A percentile compares a stretch with the other conserved stretches of the same genome.
phyloP scores from a whole-genome alignment of 2,888 invertebrate species.

The Chrysomela aeneicollis region DNA sequence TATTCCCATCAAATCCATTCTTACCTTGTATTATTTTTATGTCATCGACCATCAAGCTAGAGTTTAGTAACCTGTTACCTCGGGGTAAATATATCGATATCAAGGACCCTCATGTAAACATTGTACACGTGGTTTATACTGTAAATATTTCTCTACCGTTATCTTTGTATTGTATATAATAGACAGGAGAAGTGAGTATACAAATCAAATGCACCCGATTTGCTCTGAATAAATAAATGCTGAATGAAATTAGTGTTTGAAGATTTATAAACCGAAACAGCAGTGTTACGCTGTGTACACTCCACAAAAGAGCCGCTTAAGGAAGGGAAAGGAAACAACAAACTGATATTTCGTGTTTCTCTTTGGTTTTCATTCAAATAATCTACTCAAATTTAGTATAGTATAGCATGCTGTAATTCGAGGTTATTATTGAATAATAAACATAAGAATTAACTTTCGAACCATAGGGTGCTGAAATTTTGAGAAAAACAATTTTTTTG shows the following conservation, averaged over 20 bases:
- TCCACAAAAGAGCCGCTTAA: constrained; percentile 15
- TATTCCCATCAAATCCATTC: no score
- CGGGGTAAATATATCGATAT: constrained; percentile 51
- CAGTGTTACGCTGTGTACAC: constrained; percentile 33
- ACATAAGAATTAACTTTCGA: no score
- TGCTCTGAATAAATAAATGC: constrained; percentile 43
- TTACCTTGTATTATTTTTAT: no score
- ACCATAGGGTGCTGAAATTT: no score
- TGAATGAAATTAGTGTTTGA: constrained; percentile 36
- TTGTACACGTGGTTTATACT: constrained; percentile 47
- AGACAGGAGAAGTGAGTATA: constrained; percentile 34
- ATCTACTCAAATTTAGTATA: no score
- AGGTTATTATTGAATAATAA: no score
- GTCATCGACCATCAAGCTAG: neutral
- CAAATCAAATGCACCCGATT: constrained; percentile 44
- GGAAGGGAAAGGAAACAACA: constrained; percentile 1
- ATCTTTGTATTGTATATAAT: constrained; percentile 37
- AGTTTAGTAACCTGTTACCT: constrained; percentile 4
- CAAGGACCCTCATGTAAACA: constrained; percentile 50
- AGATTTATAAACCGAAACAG: constrained; percentile 28
- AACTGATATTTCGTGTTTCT: neutral
- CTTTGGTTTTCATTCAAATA: no score
- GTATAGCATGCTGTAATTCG: no score
- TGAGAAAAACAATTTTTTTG: no score
- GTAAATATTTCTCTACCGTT: constrained; percentile 44